phyloP scores from a whole-genome alignment of 2,113 vertebrate species.

The Xyrauchen texanus region DNA sequence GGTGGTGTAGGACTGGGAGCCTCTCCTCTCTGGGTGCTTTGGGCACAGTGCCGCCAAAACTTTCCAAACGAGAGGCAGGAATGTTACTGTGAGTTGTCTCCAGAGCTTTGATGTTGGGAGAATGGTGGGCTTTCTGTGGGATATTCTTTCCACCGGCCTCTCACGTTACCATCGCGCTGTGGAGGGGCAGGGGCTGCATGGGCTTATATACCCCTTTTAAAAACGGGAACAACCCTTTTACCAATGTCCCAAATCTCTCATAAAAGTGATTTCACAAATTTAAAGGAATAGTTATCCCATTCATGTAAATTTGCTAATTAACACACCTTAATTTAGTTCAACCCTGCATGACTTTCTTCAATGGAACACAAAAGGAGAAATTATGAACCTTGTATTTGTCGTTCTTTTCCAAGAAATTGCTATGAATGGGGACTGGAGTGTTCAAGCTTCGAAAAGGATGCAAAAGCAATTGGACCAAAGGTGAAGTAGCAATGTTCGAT shows the following conservation, averaged over 20 bases:
- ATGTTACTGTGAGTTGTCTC: conserved; percentile 68
- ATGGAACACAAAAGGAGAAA: too few species aligned
- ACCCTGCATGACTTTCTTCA: too few species aligned
- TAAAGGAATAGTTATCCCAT: too few species aligned
- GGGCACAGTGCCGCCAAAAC: conserved; percentile 1
- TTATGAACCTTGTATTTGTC: too few species aligned
- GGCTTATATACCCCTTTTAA: conserved; percentile 71
- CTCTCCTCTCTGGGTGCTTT: conserved; percentile 14
- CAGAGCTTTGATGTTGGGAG: conserved; percentile 72
- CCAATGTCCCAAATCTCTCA: conserved; percentile 52
- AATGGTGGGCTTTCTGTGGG: conserved; percentile 50
- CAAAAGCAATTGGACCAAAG: too few species aligned
- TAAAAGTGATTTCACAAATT: background rate
- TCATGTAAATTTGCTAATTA: too few species aligned
- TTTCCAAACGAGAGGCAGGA: conserved; percentile 62
- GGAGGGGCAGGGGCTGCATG: conserved; percentile 61
- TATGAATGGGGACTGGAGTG: too few species aligned
- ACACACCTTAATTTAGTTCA: too few species aligned
- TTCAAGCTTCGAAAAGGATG: too few species aligned
- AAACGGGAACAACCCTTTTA: conserved; percentile 63
- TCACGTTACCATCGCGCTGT: conserved; percentile 68
- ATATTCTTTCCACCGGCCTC: conserved; percentile 63
- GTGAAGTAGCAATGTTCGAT: too few species aligned
- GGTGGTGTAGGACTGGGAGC: conserved; percentile 6
- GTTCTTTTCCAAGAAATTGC: too few species aligned